phyloP scores from a whole-genome alignment of 1,140 invertebrate species.

The Coptotermes formosanus region DNA sequence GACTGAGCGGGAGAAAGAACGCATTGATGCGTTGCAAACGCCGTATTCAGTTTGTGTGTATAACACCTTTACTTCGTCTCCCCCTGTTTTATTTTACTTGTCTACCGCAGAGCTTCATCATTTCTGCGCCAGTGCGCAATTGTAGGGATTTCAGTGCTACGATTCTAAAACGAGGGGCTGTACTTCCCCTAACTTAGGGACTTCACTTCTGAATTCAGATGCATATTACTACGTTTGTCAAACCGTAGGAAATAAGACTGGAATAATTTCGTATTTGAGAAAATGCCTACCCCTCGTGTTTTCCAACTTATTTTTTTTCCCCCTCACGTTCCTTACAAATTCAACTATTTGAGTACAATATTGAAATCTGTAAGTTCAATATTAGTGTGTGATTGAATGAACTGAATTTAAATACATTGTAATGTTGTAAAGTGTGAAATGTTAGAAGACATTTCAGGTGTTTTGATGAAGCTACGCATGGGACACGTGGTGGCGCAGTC shows the following conservation, averaged over 20 bases:
- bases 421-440: no score
- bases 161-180: not conserved
- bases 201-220: not conserved
- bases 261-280: no score
- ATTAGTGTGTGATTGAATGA: no score
- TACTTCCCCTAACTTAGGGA: not conserved
- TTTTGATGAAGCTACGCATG: no score
- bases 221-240: not conserved
- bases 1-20: conserved; percentile 14
- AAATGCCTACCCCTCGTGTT: no score
- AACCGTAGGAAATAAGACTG: not conserved
- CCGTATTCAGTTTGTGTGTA: not conserved
- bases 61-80: not conserved
- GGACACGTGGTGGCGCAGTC: no score
- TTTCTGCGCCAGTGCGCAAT: not conserved
- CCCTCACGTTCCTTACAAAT: no score
- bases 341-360: no score
- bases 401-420: no score
- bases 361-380: no score
- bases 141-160: not conserved
- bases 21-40: not conserved
- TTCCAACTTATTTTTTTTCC: no score
- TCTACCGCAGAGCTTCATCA: not conserved
- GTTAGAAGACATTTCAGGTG: no score
- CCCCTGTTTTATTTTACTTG: not conserved